Base-by-base conservation (phyloP, 2,797 vertebrate species). In the Sebastes vulpes region DNA sequence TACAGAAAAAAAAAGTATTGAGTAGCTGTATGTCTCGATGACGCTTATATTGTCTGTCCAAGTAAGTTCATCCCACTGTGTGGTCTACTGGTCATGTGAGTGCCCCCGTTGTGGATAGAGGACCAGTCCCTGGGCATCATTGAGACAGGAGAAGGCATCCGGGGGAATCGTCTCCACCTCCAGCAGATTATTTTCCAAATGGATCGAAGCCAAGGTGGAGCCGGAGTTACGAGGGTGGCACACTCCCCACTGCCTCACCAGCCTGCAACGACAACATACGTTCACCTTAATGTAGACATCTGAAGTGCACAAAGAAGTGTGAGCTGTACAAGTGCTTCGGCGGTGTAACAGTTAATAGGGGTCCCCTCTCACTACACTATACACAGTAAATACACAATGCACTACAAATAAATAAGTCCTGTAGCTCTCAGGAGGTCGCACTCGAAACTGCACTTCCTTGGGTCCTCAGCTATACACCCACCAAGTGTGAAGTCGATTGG, bases 121-220 rank as follows among this genome's bases (percentile, higher is more conserved):
- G 50, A 96, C 77, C 68, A 96, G 83, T 6, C 95, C 95, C 56
- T 90, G 75, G 38, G 88, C 69, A 59, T 95, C 87, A 3, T 14
- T 71, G 59, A 97, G 92, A 74, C 97, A 98, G 72, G 93, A 96
- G 79, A 97, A 96, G 69, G 96, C 83, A 0, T 87, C 92, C 2
- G 91, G 89, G 0, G 92, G 95, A 77, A 97, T 96, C 46, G 32
- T 78, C 53, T 88, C 86, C 26, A 90, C 81, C 16, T 96, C 90
- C 23, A 97, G 94, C 68, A 95, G 87, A 82, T 97, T 97, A 83
- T 97, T 95, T 91, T 97, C 97, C 84, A 98, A 93, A 85, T 95
- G 96, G 28, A 96, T 85, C 0, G 94, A 94, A 75, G 94, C 71
- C 88, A 97, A 92, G 4, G 85, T 92, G 42, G 96, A 97, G 59